Evolutionary conservation across 2,888 invertebrate species (phyloP).

Genomic region (Cheiracanthium punctorium): DNA sequence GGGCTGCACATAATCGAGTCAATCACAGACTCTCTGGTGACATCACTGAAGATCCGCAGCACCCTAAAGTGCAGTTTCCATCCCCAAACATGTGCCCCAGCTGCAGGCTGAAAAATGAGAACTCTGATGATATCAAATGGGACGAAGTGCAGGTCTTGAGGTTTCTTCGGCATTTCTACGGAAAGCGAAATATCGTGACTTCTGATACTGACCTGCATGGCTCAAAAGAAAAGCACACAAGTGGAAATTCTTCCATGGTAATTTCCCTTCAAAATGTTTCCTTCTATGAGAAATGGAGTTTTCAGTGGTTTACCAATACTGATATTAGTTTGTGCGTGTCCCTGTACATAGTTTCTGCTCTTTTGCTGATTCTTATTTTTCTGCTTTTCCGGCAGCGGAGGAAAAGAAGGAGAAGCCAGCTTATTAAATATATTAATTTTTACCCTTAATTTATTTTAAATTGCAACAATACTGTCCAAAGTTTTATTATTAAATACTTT

Average conservation of each 20-base stretch:
- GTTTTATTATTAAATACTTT: background rate
- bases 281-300: constrained; percentile 52
- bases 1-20: constrained; percentile 73
- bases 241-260: constrained; percentile 43
- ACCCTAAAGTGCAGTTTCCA: constrained; percentile 91
- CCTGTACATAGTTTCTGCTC: constrained; percentile 84
- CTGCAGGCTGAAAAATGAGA: constrained; percentile 77
- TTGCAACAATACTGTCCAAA: background rate
- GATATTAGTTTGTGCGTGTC: constrained; percentile 87
- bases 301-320: constrained; percentile 79
- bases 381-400: constrained; percentile 85
- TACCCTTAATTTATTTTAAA: constrained; percentile 14
- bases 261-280: constrained; percentile 57
- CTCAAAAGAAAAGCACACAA: background rate
- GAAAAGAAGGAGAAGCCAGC: constrained; percentile 73
- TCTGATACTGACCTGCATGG: background rate
- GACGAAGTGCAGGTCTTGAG: constrained; percentile 81
- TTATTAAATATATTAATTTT: constrained; percentile 27
- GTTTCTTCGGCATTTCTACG: constrained; percentile 81
- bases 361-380: constrained; percentile 85
- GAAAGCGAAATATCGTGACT: constrained; percentile 70
- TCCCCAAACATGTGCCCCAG: constrained; percentile 81
- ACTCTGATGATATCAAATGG: constrained; percentile 77
- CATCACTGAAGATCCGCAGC: constrained; percentile 89
- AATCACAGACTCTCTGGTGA: constrained; percentile 91